These are phyloP conservation scores for Elmis aenea DNA, from an alignment of 2,888 invertebrate species.

Conservation along the genomic window DNA sequence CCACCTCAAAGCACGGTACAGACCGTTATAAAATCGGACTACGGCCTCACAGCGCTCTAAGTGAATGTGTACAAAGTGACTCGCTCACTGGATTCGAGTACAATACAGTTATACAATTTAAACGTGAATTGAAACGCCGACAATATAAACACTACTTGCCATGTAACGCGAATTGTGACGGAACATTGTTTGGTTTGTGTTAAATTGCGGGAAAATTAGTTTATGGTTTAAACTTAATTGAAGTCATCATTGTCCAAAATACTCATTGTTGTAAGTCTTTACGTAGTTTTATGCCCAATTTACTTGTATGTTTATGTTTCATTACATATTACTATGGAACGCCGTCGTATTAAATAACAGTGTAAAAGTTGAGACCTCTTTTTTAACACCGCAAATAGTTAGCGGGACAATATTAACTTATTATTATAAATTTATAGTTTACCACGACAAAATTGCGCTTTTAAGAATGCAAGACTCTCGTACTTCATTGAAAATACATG, in stretches of 20 bases:
- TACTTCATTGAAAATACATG: too few relatives aligned
- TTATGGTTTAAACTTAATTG: conserved; percentile 24
- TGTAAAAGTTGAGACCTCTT: too few relatives aligned
- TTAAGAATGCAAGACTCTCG: too few relatives aligned
- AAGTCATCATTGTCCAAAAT: conserved; percentile 27
- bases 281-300: not conserved
- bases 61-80: conserved; percentile 7
- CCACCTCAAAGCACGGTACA: conserved; percentile 51
- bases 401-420: too few relatives aligned
- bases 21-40: conserved; percentile 77
- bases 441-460: too few relatives aligned
- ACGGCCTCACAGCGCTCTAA: conserved; percentile 78
- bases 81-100: conserved; percentile 4
- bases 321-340: not conserved
- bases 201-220: conserved; percentile 16
- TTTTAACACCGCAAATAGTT: too few relatives aligned
- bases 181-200: conserved; percentile 20
- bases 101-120: conserved; percentile 7
- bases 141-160: conserved; percentile 32
- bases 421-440: too few relatives aligned
- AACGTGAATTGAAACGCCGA: conserved; percentile 30
- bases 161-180: conserved; percentile 25
- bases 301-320: not conserved
- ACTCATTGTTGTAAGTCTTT: conserved; percentile 29
- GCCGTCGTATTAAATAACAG: too few relatives aligned